Evolutionary conservation across 2,113 vertebrate species (phyloP).

Genomic region (Protomyctophum bolini): DNA sequence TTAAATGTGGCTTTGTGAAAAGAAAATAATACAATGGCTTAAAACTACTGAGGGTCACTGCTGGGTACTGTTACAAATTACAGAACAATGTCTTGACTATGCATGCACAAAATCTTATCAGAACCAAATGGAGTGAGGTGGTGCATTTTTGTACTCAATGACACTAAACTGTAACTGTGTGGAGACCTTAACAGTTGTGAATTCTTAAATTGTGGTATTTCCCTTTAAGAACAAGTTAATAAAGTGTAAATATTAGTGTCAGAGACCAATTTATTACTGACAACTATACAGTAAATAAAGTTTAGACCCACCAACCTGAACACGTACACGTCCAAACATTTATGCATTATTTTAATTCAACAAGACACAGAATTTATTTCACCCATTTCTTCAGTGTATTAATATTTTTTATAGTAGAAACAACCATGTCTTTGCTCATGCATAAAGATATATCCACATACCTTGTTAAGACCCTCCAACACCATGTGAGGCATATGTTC

Average conservation of each 20-base stretch:
- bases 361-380: not conserved
- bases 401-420: not conserved
- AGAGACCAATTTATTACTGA: not conserved
- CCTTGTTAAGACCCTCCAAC: slow-evolving; percentile 98
- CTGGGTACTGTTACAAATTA: no score
- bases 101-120: no score
- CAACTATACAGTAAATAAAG: not conserved
- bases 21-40: no score
- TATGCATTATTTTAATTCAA: not conserved
- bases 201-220: not conserved
- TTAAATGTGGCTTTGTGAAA: no score
- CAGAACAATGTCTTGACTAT: no score
- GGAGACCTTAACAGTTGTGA: not conserved
- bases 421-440: slow-evolving; percentile 1
- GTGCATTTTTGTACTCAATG: no score
- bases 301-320: not conserved
- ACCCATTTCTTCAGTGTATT: not conserved
- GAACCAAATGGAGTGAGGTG: no score
- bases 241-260: not conserved
- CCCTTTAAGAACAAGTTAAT: not conserved
- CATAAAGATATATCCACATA: slow-evolving; percentile 61
- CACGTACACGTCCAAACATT: not conserved
- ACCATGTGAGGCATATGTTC: slow-evolving; percentile 98
- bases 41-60: no score
- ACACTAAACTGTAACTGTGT: no score